phyloP scores from a whole-genome alignment of 2,113 vertebrate species.

The Rhinolophus sinicus region DNA sequence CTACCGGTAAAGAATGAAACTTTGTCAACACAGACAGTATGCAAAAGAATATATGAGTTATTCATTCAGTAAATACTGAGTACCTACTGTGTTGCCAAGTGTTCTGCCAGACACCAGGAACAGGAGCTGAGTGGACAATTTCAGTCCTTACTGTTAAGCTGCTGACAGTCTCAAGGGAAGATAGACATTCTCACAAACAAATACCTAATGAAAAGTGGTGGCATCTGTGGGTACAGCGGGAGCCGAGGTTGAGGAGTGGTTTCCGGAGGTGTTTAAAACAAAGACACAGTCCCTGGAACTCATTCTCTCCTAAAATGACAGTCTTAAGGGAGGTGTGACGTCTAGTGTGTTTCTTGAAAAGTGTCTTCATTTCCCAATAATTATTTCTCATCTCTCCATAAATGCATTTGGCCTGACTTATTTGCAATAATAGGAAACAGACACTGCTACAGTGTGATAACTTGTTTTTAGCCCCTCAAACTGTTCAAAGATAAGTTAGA shows the following conservation, averaged over 20 bases:
- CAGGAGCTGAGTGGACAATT: background rate
- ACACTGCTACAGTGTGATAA: background rate
- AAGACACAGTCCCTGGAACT: background rate
- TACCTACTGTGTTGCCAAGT: background rate
- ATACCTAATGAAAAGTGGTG: background rate
- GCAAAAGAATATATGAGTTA: background rate
- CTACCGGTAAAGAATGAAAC: conserved; percentile 24
- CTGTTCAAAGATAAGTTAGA: background rate
- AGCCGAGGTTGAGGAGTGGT: background rate
- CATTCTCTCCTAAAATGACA: background rate
- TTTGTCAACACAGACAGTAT: background rate
- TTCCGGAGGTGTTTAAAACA: background rate
- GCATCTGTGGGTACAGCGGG: background rate
- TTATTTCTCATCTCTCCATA: background rate
- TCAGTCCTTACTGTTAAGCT: background rate
- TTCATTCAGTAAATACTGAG: background rate
- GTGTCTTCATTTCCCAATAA: background rate
- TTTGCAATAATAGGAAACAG: background rate
- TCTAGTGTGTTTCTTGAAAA: background rate
- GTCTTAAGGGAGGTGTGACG: background rate
- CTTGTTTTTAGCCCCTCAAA: background rate
- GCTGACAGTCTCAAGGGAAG: background rate
- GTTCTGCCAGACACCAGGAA: background rate
- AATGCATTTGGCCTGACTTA: background rate
- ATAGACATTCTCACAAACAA: background rate